phyloP scores from a whole-genome alignment of 2,113 vertebrate genomes.

The Hydropotes inermis region DNA sequence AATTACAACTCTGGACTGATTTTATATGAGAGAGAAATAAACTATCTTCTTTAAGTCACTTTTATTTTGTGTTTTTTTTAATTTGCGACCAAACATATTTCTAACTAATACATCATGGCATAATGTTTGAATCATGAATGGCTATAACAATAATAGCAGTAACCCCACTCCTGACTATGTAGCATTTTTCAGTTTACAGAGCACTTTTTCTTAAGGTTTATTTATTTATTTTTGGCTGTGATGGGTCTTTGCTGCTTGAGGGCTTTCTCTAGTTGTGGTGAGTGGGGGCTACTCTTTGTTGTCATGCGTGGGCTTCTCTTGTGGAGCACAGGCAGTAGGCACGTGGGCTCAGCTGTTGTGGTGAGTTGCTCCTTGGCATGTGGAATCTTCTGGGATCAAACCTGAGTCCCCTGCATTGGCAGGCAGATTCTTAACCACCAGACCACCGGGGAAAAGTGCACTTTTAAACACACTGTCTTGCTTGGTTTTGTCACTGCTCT shows the following conservation, averaged over 20 bases:
- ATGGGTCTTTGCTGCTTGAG: background rate
- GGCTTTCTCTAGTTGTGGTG: background rate
- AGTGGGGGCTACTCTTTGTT: background rate
- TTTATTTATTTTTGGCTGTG: background rate
- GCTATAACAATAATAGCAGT: background rate
- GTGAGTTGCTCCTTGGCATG: background rate
- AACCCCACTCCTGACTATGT: background rate
- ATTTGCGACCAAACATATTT: background rate
- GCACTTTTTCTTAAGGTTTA: background rate
- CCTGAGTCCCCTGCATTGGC: background rate
- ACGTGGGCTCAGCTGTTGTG: background rate
- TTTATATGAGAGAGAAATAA: background rate
- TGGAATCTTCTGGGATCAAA: background rate
- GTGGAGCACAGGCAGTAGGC: background rate
- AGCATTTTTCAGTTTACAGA: background rate
- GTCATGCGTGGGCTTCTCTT: background rate
- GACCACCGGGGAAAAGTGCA: accelerated
- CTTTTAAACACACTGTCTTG: background rate
- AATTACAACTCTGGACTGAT: background rate
- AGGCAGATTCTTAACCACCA: background rate
- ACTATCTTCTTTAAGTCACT: background rate
- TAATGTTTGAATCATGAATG: background rate
- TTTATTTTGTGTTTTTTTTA: background rate
- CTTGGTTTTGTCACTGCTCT: background rate
- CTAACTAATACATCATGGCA: background rate